Base-by-base conservation (phyloP, 2,797 vertebrate genomes). In the Trichosurus vulpecula region DNA sequence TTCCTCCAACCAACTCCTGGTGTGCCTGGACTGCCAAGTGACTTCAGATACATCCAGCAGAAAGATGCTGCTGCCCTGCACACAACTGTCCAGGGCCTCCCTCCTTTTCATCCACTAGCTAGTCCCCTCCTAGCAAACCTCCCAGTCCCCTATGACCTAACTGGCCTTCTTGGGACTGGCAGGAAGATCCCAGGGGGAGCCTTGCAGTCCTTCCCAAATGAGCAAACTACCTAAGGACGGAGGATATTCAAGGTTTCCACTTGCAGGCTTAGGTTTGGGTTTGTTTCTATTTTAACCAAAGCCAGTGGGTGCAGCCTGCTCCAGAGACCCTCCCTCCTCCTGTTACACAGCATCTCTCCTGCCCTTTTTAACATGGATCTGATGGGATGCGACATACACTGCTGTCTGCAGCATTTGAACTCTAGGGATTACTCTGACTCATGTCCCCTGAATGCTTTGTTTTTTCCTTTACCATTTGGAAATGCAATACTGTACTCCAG, bases 21-120 rank as follows among this genome's bases (percentile, higher is more conserved):
- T 90, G 96, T 52, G 92, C 91, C 94, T 96, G 55, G 97, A 92
- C 94, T 97, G 96, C 94, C 94, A 96, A 96, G 92, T 47, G 97
- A 96, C 94, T 81, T 90, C 22, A 66, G 89, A 52, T 5, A 13
- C 51, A 41, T 6, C 87, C 13, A 0, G 55, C 0, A 1, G 35
- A 54, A 87, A 94, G 92, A 54, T 56, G 35, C 30, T 56, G 91
- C 90, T 81, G 90, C 31, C 47, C 35, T 9, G 22, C 27, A 8
- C 31, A 12, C 31, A 19, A 58, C 35, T 2, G 57, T 14, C 55
- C 3, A 52, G 12, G 30, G 16, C 52, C 90, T 90, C 41, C 12
- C 29, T 52, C 31, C 31, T 90, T 31, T 90, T 53, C 41, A 81
- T 47, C 22, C 74, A 11, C 41, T 81, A 10, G 41, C 47, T 81